Percentiles rank a stretch among this genome's conserved stretches.
phyloP scores from a whole-genome alignment of 1,140 invertebrate species.

The Prorops nasuta region DNA sequence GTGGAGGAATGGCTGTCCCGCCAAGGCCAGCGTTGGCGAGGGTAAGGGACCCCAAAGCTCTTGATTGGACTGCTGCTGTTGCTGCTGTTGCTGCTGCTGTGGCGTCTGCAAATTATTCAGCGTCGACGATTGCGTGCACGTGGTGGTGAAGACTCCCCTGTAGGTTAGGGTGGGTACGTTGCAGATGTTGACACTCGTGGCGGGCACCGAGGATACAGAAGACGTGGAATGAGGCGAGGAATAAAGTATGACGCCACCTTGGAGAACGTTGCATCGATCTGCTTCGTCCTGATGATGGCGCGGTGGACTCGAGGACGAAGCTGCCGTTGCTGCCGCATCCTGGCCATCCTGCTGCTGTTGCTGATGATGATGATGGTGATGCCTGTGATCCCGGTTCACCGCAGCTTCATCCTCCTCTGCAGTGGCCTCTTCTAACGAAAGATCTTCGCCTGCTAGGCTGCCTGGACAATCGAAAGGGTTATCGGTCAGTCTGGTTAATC shows the following conservation, averaged over 20 bases:
- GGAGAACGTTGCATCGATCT: slow-evolving; percentile 47
- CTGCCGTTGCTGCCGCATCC: slow-evolving; percentile 53
- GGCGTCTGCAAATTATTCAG: slow-evolving; percentile 48
- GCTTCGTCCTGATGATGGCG: slow-evolving; percentile 49
- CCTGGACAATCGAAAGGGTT: slow-evolving; percentile 58
- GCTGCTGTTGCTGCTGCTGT: slow-evolving; percentile 39
- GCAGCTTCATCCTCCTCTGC: slow-evolving; percentile 72
- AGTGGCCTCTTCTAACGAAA: slow-evolving; percentile 66
- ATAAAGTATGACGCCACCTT: slow-evolving; percentile 50
- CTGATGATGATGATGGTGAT: slow-evolving; percentile 51
- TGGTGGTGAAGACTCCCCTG: slow-evolving; percentile 69
- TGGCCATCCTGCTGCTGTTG: slow-evolving; percentile 45
- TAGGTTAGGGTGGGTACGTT: slow-evolving; percentile 58
- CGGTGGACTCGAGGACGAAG: slow-evolving; percentile 51
- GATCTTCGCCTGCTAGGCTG: slow-evolving; percentile 73
- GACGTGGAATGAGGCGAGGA: slow-evolving; percentile 42
- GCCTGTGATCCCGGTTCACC: slow-evolving; percentile 53
- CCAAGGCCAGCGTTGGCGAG: slow-evolving; percentile 52
- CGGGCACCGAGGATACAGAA: slow-evolving; percentile 31
- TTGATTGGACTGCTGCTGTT: slow-evolving; percentile 37
- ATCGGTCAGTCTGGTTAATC: slow-evolving; percentile 9
- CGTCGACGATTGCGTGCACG: slow-evolving; percentile 59
- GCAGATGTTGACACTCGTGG: slow-evolving; percentile 60
- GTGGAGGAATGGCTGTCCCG: slow-evolving; percentile 47
- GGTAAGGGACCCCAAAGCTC: slow-evolving; percentile 51